A percentile compares a stretch with the other conserved stretches of the same genome.
phyloP scores from a whole-genome alignment of 1,140 invertebrate genomes.

The Platyscapa corneri region DNA sequence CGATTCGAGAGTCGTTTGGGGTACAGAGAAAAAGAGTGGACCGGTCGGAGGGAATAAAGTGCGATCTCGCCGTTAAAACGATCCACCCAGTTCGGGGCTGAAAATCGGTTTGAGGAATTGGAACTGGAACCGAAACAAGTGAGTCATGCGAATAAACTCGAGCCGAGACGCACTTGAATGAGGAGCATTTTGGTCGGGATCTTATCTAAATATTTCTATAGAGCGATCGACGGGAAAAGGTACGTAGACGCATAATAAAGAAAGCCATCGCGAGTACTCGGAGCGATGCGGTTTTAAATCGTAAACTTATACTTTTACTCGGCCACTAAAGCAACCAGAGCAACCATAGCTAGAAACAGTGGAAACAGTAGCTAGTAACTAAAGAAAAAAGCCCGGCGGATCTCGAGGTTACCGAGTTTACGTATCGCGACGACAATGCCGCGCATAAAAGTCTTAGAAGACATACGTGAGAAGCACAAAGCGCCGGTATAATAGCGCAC shows the following conservation, averaged over 20 bases:
- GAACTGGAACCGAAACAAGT: neutral
- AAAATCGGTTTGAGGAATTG: no score
- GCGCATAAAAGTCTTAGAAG: conserved; percentile 8
- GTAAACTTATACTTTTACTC: conserved; percentile 43
- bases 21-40: no score
- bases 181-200: neutral
- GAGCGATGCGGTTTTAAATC: conserved; percentile 18
- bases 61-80: no score
- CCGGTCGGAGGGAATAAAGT: no score
- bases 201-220: conserved; percentile 13
- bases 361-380: neutral
- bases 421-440: neutral
- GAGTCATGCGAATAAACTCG: neutral
- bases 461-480: conserved; percentile 25
- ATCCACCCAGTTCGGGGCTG: no score
- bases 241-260: conserved; percentile 11
- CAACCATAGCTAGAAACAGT: no score
- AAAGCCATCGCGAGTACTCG: neutral
- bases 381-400: neutral
- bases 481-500: conserved; percentile 29
- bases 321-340: neutral
- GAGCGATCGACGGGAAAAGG: conserved; percentile 45
- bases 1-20: no score
- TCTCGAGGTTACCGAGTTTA: neutral
- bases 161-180: neutral